phyloP scores from a whole-genome alignment of 2,113 vertebrate species.

The Uria aalge region DNA sequence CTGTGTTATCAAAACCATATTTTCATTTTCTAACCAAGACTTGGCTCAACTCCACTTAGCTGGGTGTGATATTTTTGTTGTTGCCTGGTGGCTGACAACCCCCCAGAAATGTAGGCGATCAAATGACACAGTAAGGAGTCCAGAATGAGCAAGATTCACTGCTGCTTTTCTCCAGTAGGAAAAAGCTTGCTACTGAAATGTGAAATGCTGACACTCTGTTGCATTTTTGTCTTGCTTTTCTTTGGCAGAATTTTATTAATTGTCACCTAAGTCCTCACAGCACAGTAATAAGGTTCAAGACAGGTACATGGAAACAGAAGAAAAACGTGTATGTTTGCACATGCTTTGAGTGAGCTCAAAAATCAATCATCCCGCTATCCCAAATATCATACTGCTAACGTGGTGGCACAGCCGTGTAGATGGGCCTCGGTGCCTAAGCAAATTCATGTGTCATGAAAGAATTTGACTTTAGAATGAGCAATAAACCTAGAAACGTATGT shows the following conservation, averaged over 20 bases:
- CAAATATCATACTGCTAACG: neutral
- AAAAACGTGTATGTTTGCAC: neutral
- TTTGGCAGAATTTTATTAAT: neutral
- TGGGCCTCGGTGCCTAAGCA: neutral
- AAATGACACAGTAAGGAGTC: neutral
- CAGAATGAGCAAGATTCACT: neutral
- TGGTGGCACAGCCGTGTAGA: neutral
- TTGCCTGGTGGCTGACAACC: neutral
- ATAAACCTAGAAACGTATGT: neutral
- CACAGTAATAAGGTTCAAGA: neutral
- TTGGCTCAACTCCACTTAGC: neutral
- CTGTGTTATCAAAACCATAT: fast-evolving
- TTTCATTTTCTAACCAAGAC: neutral
- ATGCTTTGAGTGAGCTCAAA: neutral
- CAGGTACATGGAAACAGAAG: neutral
- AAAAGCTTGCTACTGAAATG: neutral
- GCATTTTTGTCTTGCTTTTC: neutral
- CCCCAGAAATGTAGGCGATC: neutral
- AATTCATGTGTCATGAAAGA: neutral
- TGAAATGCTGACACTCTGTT: neutral
- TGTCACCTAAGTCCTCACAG: neutral
- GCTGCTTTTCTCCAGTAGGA: neutral
- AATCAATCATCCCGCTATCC: neutral
- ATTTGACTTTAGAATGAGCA: neutral
- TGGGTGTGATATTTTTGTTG: neutral